Conservation (phyloP, 2,888 invertebrate species). For the Ichneumoninae sp. region DNA sequence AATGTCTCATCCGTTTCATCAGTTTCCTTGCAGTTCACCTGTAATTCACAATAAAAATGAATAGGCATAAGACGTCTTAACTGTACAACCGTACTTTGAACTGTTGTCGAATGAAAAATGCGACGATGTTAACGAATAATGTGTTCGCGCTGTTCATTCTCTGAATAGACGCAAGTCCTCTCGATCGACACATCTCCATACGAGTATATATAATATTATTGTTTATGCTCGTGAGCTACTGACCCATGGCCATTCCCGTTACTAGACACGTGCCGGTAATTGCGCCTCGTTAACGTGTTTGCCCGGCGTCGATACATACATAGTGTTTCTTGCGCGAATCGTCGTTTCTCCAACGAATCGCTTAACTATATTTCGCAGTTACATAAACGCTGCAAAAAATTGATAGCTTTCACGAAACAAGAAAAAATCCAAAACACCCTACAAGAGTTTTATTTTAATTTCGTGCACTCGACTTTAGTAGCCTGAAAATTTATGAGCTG, state of each 20-base stretch:
- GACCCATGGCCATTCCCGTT: conserved; percentile 59
- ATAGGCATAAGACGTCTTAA: no score
- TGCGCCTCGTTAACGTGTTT: conserved; percentile 67
- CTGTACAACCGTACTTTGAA: no score
- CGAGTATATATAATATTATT: conserved; percentile 48
- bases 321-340: background rate
- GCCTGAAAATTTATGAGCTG: conserved; percentile 11
- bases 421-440: background rate
- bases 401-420: background rate
- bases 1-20: no score
- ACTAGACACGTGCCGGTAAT: conserved; percentile 66
- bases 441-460: background rate
- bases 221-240: conserved; percentile 50
- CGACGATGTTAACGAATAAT: no score
- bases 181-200: background rate
- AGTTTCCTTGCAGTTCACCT: no score
- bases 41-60: no score
- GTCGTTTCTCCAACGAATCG: background rate
- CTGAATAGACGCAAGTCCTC: no score
- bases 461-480: background rate
- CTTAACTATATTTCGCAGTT: background rate
- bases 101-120: no score
- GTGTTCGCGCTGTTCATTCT: no score
- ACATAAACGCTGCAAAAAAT: background rate
- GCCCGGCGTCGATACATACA: conserved; percentile 6